Conservation (phyloP, 2,113 vertebrate genomes). For the Ellobius talpinus region DNA sequence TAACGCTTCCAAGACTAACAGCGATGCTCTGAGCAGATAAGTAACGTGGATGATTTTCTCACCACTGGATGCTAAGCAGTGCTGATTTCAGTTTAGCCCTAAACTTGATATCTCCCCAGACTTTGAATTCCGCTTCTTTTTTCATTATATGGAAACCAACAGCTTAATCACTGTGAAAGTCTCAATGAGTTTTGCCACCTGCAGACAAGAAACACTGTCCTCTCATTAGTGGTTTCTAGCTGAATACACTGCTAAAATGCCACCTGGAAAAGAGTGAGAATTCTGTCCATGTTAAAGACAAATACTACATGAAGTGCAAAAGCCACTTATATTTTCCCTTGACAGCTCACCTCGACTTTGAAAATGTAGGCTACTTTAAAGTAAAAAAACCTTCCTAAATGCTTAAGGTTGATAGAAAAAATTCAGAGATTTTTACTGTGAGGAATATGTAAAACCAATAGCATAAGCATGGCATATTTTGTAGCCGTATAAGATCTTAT, state of each 20-base stretch:
- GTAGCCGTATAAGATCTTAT: neutral
- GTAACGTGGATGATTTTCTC: neutral
- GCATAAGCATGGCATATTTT: neutral
- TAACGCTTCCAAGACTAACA: neutral
- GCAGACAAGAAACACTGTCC: neutral
- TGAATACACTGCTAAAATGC: neutral
- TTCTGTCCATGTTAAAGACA: neutral
- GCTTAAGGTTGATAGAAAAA: neutral
- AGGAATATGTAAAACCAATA: neutral
- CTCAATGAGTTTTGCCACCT: neutral
- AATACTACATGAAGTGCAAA: neutral
- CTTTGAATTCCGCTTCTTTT: neutral
- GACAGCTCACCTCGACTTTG: neutral
- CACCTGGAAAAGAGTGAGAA: neutral
- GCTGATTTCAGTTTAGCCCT: neutral
- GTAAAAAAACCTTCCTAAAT: neutral
- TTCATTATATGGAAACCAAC: neutral
- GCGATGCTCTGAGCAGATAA: neutral
- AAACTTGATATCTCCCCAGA: neutral
- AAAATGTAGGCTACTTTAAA: slow-evolving; percentile 32
- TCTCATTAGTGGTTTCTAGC: neutral
- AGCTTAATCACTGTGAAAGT: neutral
- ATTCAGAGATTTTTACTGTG: neutral
- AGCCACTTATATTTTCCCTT: neutral
- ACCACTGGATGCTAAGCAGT: neutral